These are phyloP conservation scores for Alosa alosa DNA, from an alignment of 2,113 vertebrate species.

Conservation along the genomic window DNA sequence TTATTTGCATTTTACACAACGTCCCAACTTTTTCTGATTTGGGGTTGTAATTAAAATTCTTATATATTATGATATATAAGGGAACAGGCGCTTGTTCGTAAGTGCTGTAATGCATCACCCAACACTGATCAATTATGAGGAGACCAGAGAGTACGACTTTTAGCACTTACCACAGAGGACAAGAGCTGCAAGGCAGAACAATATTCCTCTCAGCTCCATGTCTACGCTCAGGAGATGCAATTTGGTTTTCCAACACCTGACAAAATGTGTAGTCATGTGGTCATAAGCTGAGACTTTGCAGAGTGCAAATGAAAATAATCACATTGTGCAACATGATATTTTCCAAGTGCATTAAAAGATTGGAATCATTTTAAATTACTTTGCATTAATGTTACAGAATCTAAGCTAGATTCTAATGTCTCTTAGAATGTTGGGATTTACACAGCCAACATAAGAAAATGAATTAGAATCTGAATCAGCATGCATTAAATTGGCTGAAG, in stretches of 20 bases:
- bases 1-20: too few species aligned
- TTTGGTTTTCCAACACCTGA: background rate
- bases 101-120: background rate
- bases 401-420: background rate
- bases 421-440: background rate
- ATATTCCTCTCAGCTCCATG: slow-evolving; percentile 30
- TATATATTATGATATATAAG: background rate
- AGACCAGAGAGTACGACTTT: background rate
- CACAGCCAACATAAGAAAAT: background rate
- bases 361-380: background rate
- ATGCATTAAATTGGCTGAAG: background rate
- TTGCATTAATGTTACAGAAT: background rate
- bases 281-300: background rate
- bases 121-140: background rate
- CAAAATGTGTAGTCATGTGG: background rate
- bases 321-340: background rate
- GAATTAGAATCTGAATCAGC: background rate
- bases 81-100: background rate
- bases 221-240: background rate
- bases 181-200: slow-evolving; percentile 27
- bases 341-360: background rate
- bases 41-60: background rate
- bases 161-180: slow-evolving; percentile 44
- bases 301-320: background rate
- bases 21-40: too few species aligned